Evolutionary conservation across 2,113 vertebrate species (phyloP), one percentile per base, ranked within the genome.

Genomic region (Tichodroma muraria): DNA sequence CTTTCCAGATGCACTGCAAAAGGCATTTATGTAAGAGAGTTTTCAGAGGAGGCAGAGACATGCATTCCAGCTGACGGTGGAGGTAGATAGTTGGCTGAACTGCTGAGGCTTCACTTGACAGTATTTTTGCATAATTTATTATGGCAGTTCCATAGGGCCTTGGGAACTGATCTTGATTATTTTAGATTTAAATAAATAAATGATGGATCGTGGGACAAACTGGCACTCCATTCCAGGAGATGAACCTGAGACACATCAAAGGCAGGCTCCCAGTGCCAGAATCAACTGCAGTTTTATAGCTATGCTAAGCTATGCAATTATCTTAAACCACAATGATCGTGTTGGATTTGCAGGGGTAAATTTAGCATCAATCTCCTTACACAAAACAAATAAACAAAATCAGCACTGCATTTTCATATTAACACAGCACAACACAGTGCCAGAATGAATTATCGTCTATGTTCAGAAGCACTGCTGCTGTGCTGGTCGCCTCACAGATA

Each of bases 171-270:
- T 81, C 49, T 61, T 79, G 60, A 84, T 79, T 44, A 27, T 89
- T 89, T 96, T 61, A 64, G 53, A 84, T n/a, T 52, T 79, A 93
- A 95, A 90, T 90, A 93, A 92, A 95, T 89, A 93, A 85, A 33
- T 69, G 33, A 82, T 28, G 44, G 35, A 85, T 56, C 0, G 0
- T 49, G 44, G 22, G 53, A 77, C 75, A 80, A 89, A 89, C 66
- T 61, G 65, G n/a, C 68, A 65, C 21, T 85, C 64, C 20, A 10
- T 94, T 96, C 70, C 64, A 89, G 60, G 33, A 80, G 80, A n/a
- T 75, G 93, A 97, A 91, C 57, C 89, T 65, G 38, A 47, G 42
- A 21, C 20, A 64, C 65, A 89, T 73, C 66, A 89, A 89, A 97
- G 56, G 44, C 60, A 52, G 52, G 9, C 19, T 92, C 54, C 70